A percentile compares a stretch with the other conserved stretches of the same genome.
phyloP scores from a whole-genome alignment of 2,888 invertebrate genomes.

The Criorhina ranunculi region DNA sequence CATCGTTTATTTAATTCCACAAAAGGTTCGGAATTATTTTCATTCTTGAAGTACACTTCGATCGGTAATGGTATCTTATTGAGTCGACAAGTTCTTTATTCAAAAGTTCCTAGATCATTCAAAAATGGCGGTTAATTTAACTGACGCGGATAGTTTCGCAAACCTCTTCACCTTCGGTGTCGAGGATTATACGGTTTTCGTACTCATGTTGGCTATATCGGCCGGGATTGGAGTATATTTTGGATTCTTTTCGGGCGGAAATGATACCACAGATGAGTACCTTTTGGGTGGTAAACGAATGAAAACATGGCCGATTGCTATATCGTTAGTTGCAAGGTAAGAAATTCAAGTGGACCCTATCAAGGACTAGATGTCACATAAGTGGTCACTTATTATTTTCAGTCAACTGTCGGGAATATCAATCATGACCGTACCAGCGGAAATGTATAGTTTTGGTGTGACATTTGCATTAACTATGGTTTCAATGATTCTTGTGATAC shows the following conservation, averaged over 20 bases:
- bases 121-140: slow-evolving; percentile 54
- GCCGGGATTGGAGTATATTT: slow-evolving; percentile 86
- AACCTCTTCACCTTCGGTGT: slow-evolving; percentile 59
- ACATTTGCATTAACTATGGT: slow-evolving; percentile 82
- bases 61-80: slow-evolving; percentile 10
- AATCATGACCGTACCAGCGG: slow-evolving; percentile 85
- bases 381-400: background rate
- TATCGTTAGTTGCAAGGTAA: slow-evolving; percentile 86
- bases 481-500: slow-evolving; percentile 81
- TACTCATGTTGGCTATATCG: slow-evolving; percentile 84
- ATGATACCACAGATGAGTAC: slow-evolving; percentile 82
- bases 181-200: slow-evolving; percentile 85
- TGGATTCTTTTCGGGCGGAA: slow-evolving; percentile 83
- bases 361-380: slow-evolving; percentile 80
- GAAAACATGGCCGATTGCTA: slow-evolving; percentile 86
- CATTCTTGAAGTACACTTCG: slow-evolving; percentile 22
- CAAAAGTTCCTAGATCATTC: too few relatives aligned
- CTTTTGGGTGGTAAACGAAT: slow-evolving; percentile 85
- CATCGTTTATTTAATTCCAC: slow-evolving; percentile 18
- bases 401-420: slow-evolving; percentile 85
- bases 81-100: background rate
- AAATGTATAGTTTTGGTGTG: slow-evolving; percentile 85
- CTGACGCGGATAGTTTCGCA: slow-evolving; percentile 12
- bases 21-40: background rate
- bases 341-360: slow-evolving; percentile 84